Evolutionary conservation across 2,888 invertebrate genomes (phyloP).

Genomic region (Drosophila lutescens): DNA sequence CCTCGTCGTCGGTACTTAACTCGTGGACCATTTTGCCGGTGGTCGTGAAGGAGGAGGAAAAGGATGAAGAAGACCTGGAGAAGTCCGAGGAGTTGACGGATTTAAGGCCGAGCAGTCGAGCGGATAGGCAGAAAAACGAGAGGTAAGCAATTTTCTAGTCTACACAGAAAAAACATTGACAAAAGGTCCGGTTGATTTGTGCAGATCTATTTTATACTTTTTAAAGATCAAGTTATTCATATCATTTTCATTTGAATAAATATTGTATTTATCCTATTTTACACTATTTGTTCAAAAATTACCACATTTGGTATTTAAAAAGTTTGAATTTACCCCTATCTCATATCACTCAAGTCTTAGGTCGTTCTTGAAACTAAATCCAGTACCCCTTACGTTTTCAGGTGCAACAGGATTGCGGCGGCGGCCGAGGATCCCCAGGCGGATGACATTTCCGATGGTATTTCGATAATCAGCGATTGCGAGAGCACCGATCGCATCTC

Average conservation of each 20-base stretch:
- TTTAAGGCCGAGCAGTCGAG: conserved; percentile 16
- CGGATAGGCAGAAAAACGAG: conserved; percentile 53
- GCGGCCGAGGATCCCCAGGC: conserved; percentile 47
- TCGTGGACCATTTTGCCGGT: conserved; percentile 81
- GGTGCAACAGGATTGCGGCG: conserved; percentile 41
- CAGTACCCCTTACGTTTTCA: neutral
- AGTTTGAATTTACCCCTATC: too few species aligned
- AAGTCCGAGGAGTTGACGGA: conserved; percentile 16
- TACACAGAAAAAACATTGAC: too few species aligned
- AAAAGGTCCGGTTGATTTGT: too few species aligned
- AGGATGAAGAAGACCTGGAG: conserved; percentile 17
- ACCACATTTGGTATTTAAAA: too few species aligned
- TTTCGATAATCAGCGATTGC: conserved; percentile 83
- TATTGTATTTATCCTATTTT: too few species aligned
- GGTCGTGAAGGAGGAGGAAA: conserved; percentile 40
- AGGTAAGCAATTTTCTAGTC: conserved; percentile 18
- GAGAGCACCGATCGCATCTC: conserved; percentile 82
- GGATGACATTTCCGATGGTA: conserved; percentile 83
- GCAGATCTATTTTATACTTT: too few species aligned
- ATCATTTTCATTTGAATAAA: too few species aligned
- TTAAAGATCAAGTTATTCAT: too few species aligned
- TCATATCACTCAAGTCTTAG: too few species aligned
- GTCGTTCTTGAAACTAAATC: neutral
- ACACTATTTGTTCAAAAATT: too few species aligned
- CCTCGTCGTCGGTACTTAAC: conserved; percentile 74